Base-by-base conservation (phyloP, 2,888 invertebrate genomes). In the Melitaea athalia region DNA sequence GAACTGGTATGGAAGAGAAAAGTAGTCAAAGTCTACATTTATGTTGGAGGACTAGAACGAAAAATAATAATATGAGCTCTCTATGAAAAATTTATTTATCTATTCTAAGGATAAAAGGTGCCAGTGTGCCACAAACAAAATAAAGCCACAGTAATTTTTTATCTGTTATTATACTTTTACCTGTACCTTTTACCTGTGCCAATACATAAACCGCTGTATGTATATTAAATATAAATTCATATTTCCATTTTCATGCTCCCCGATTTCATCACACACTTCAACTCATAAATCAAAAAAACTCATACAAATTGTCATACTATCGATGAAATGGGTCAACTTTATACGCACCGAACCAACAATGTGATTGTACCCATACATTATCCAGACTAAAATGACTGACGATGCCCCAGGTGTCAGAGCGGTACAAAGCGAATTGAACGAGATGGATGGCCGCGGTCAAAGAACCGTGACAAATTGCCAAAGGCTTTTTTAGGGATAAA, bases 381-480 rank as follows among this genome's bases (percentile, higher is more conserved):
- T 66, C 63, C 65, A 50, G 43, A 24, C 62, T 50, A 72, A 70
- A 68, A 65, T 68, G 63, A 69, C 55, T 66, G 65, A 65, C 67
- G 65, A 68, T 68, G 45, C 60, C 50, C 66, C 67, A 71, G 71
- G 72, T 71, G 72, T 62, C 72, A 66, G 63, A 63, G 57, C 71
- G 71, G 69, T 71, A 72, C 68, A 72, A 68, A 69, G 71, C 67
- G 61, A 63, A 70, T 72, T 65, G 65, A 68, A 59, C 60, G 64
- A 65, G 69, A 72, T 72, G 72, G 66, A 74, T 71, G 67, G 63
- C 50, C 64, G 55, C 52, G 68, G 72, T 67, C 72, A 68, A 67
- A 62, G 52, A 66, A 68, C 64, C 66, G 50, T 73, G 73, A 72
- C 71, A 72, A 72, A 74, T 74, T 74, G 68, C 61, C 24, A 38